Conservation (phyloP, 2,888 invertebrate species). For the Calameuta pallipes region DNA sequence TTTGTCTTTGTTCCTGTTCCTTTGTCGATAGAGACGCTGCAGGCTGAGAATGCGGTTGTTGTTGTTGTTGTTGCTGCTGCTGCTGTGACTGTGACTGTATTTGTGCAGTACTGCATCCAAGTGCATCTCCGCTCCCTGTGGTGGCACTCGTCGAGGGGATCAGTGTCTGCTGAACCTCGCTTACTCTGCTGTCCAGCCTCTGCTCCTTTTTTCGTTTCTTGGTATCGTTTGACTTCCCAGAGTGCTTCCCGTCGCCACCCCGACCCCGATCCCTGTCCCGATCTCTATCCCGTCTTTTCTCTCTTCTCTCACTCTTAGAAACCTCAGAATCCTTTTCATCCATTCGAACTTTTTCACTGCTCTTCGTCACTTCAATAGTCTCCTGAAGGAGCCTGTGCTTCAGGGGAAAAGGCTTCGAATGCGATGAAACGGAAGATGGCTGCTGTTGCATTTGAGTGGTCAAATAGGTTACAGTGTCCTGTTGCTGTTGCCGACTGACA, state of each 20-base stretch:
- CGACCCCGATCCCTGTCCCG: not conserved
- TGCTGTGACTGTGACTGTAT: not conserved
- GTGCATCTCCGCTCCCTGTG: not conserved
- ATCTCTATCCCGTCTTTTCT: slow-evolving; percentile 36
- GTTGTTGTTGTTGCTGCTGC: not conserved
- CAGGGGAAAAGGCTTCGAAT: slow-evolving; percentile 37
- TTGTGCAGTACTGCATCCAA: not conserved
- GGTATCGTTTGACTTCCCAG: slow-evolving; percentile 42
- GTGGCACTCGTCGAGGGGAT: not conserved
- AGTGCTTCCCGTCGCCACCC: slow-evolving; percentile 32
- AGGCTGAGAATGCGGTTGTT: slow-evolving; percentile 11
- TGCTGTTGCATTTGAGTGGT: not conserved
- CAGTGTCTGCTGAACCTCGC: not conserved
- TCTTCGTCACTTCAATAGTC: slow-evolving; percentile 35
- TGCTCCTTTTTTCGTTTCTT: slow-evolving; percentile 49
- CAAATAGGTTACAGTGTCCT: not conserved
- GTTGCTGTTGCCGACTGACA: not conserved
- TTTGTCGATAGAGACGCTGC: slow-evolving; percentile 47
- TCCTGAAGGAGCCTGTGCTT: slow-evolving; percentile 54
- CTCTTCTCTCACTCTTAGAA: slow-evolving; percentile 44
- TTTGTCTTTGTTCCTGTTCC: slow-evolving; percentile 59
- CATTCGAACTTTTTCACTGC: slow-evolving; percentile 34
- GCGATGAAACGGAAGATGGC: slow-evolving; percentile 20
- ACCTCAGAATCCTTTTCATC: slow-evolving; percentile 47
- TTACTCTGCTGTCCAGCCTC: slow-evolving; percentile 20